These are phyloP conservation scores for Leptopilina boulardi DNA, from an alignment of 1,140 invertebrate species.

Conservation along the genomic window DNA sequence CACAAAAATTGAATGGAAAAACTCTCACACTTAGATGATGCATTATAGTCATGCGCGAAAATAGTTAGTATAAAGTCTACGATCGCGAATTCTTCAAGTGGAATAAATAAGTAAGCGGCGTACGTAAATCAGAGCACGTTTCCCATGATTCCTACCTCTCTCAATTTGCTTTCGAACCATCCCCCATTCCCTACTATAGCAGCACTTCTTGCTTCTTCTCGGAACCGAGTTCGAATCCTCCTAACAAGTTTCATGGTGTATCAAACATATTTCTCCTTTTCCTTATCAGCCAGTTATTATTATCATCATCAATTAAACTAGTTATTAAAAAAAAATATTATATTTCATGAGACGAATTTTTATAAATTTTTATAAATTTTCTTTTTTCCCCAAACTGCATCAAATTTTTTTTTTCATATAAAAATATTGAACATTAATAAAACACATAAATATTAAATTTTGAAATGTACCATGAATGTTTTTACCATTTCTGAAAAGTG, in stretches of 20 bases:
- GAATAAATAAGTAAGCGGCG: slow-evolving; percentile 44
- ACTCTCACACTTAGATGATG: slow-evolving; percentile 8
- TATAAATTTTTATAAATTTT: neutral
- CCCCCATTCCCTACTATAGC: slow-evolving; percentile 36
- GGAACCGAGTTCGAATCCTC: slow-evolving; percentile 19
- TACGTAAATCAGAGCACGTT: slow-evolving; percentile 42
- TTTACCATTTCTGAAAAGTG: slow-evolving; percentile 10
- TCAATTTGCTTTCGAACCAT: slow-evolving; percentile 33
- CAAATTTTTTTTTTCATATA: neutral
- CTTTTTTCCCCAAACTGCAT: neutral
- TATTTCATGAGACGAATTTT: neutral
- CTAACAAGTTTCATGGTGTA: slow-evolving; percentile 12
- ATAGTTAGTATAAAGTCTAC: slow-evolving; percentile 27
- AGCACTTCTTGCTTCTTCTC: slow-evolving; percentile 33
- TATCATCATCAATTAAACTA: slow-evolving; percentile 10
- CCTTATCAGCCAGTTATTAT: neutral
- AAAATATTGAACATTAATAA: neutral
- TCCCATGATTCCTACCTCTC: slow-evolving; percentile 36
- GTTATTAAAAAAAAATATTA: neutral
- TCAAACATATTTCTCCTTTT: slow-evolving; percentile 13
- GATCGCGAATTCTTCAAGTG: slow-evolving; percentile 33
- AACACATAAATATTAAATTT: slow-evolving; percentile 4
- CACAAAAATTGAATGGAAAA: slow-evolving; percentile 5
- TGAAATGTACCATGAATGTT: slow-evolving; percentile 17
- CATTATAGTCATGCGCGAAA: slow-evolving; percentile 28